Percentiles rank a stretch among this genome's conserved stretches.
Evolutionary conservation across 1,140 invertebrate species (phyloP).

Genomic region (Temnothorax longispinosus): DNA sequence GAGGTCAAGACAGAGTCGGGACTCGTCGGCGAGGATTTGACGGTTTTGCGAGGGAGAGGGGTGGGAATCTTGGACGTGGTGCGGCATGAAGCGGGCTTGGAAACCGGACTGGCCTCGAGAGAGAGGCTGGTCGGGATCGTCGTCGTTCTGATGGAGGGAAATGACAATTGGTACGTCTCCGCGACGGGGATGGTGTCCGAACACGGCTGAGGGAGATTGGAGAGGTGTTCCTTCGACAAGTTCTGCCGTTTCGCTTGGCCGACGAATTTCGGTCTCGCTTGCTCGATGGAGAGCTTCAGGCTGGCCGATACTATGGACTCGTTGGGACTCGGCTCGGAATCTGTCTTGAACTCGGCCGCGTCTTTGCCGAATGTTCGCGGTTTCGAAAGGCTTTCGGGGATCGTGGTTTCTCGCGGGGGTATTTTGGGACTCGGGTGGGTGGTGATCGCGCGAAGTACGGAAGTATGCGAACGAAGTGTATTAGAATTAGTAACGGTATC

Average conservation of each 20-base stretch:
- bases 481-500: slow-evolving; percentile 79
- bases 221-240: slow-evolving; percentile 57
- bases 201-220: slow-evolving; percentile 9
- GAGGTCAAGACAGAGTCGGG: slow-evolving; percentile 62
- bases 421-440: slow-evolving; percentile 82
- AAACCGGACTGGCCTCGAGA: slow-evolving; percentile 48
- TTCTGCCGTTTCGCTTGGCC: slow-evolving; percentile 32
- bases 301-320: slow-evolving; percentile 45
- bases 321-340: slow-evolving; percentile 47
- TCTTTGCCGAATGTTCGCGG: slow-evolving; percentile 58
- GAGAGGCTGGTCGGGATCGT: slow-evolving; percentile 36
- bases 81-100: slow-evolving; percentile 36
- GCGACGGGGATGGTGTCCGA: neutral
- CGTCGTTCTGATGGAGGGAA: slow-evolving; percentile 19
- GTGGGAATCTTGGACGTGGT: slow-evolving; percentile 82
- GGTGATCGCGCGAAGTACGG: slow-evolving; percentile 76
- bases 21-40: slow-evolving; percentile 66
- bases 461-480: slow-evolving; percentile 61
- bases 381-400: slow-evolving; percentile 72
- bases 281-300: slow-evolving; percentile 20
- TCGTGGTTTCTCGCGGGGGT: slow-evolving; percentile 77
- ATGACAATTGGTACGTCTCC: slow-evolving; percentile 40
- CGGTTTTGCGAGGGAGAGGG: slow-evolving; percentile 79
- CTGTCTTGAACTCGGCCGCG: slow-evolving; percentile 45
- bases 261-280: slow-evolving; percentile 19